Conservation (phyloP, 2,113 vertebrate species). For the Campylorhamphus procurvoides region DNA sequence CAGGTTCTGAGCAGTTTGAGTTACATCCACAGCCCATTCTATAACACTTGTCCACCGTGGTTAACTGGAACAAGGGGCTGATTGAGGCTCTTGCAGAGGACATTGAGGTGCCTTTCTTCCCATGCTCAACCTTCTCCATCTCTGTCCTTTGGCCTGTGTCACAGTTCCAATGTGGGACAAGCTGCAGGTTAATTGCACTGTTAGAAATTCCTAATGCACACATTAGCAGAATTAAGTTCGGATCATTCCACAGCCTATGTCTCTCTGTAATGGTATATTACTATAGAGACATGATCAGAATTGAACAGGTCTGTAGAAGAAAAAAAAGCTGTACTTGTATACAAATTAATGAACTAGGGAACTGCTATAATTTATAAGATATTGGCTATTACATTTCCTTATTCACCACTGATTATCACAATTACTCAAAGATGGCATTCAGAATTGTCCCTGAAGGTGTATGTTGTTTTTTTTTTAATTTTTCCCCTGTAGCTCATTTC, state of each 20-base stretch:
- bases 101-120: background rate
- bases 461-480: background rate
- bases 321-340: background rate
- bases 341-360: background rate
- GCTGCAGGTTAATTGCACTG: background rate
- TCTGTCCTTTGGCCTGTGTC: background rate
- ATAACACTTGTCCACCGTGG: background rate
- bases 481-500: background rate
- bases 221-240: background rate
- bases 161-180: background rate
- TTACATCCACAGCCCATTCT: background rate
- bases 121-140: background rate
- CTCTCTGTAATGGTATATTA: background rate
- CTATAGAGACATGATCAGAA: background rate
- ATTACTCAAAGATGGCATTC: background rate
- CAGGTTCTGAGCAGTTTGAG: background rate
- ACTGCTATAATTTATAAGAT: background rate
- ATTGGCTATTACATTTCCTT: background rate
- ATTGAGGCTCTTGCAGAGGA: background rate
- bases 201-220: background rate
- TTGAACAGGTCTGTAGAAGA: background rate
- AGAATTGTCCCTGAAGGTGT: background rate
- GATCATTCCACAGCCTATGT: background rate
- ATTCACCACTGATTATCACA: background rate
- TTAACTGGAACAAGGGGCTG: background rate